Percentiles rank a stretch among this genome's conserved stretches.
These are phyloP conservation scores for Thamnophis sirtalis DNA, from an alignment of 2,113 vertebrate species.

Conservation along the genomic window DNA sequence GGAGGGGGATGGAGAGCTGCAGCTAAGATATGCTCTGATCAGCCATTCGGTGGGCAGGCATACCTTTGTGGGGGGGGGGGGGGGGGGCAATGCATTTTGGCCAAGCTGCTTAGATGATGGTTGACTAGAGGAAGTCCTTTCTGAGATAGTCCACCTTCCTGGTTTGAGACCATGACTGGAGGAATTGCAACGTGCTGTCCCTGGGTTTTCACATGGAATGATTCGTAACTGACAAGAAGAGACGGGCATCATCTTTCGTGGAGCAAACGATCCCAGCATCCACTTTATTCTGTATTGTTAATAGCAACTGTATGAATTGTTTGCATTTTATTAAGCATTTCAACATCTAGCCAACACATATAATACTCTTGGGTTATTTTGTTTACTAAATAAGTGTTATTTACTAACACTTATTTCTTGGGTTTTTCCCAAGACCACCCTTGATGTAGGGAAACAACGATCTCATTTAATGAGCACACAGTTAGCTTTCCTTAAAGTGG, in stretches of 20 bases:
- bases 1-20: not conserved
- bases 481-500: not conserved
- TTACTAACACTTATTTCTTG: not conserved
- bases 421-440: not conserved
- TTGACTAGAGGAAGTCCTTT: not conserved
- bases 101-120: not conserved
- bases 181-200: not conserved
- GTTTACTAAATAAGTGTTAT: too few relatives aligned
- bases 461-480: not conserved
- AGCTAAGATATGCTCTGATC: not conserved
- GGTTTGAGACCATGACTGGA: not conserved
- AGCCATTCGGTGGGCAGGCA: not conserved
- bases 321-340: not conserved
- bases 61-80: not conserved
- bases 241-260: not conserved
- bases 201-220: not conserved
- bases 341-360: not conserved
- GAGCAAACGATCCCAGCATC: not conserved
- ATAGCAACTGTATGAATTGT: not conserved
- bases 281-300: not conserved
- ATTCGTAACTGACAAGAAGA: not conserved
- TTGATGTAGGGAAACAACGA: not conserved
- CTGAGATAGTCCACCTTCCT: not conserved
- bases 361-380: not conserved
- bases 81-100: not conserved